Conservation (phyloP, 2,888 invertebrate genomes). For the Stenichneumon culpator region DNA sequence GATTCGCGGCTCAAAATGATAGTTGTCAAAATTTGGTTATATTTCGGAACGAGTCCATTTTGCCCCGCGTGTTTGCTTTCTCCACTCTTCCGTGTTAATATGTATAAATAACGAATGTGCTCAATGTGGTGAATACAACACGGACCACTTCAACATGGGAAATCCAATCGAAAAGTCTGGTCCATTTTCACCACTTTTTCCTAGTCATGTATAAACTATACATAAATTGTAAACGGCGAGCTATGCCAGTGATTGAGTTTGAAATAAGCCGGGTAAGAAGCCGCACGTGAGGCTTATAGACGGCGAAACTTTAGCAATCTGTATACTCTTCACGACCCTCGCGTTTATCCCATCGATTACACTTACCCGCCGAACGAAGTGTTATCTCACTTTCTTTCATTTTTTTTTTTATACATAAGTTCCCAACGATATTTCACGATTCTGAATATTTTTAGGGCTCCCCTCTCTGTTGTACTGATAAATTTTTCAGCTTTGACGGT, state of each 20-base stretch:
- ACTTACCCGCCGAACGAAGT: not conserved
- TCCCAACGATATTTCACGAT: not conserved
- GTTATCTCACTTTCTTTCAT: not conserved
- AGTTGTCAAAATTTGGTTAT: no score
- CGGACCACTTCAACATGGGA: no score
- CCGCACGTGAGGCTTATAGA: not conserved
- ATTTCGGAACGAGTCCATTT: no score
- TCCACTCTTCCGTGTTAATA: no score
- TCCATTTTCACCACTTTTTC: not conserved
- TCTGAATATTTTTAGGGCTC: constrained; percentile 8
- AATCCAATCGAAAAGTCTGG: not conserved
- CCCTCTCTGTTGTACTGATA: not conserved
- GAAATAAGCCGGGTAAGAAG: not conserved
- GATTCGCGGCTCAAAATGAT: no score
- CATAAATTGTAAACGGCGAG: not conserved
- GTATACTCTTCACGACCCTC: not conserved
- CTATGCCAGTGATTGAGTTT: not conserved
- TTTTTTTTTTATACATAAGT: not conserved
- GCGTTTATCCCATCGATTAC: not conserved
- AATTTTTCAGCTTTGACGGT: constrained; percentile 69
- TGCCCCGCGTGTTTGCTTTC: no score
- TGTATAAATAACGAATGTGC: no score
- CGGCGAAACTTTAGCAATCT: not conserved
- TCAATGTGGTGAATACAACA: no score
- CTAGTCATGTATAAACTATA: not conserved